phyloP scores from a whole-genome alignment of 2,888 invertebrate genomes.

The Rhorus exstirpatorius region DNA sequence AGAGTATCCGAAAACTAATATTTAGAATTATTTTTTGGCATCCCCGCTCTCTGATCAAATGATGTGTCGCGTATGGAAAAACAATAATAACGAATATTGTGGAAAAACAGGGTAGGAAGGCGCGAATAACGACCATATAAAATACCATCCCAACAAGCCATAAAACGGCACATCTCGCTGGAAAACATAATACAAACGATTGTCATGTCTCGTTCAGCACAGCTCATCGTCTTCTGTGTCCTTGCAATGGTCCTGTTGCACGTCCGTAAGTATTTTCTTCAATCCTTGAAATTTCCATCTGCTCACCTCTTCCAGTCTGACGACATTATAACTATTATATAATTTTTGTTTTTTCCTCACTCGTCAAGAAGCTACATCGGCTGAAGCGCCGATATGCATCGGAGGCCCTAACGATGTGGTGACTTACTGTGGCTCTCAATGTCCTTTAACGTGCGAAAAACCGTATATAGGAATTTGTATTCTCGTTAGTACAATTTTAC shows the following conservation, averaged over 20 bases:
- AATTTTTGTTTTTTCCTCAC: not conserved
- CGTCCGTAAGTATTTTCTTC: slow-evolving; percentile 4
- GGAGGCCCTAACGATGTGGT: slow-evolving; percentile 14
- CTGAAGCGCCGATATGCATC: slow-evolving; percentile 2
- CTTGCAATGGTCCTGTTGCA: not conserved
- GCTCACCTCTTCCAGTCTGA: too few relatives aligned
- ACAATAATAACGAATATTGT: not conserved
- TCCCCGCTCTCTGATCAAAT: too few relatives aligned
- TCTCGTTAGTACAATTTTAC: slow-evolving; percentile 15
- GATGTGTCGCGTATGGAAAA: too few relatives aligned
- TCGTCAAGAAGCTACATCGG: not conserved
- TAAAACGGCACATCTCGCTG: not conserved
- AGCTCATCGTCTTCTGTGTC: not conserved
- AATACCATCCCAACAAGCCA: not conserved
- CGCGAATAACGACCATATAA: not conserved
- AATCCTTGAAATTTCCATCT: not conserved
- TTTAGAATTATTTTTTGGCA: too few relatives aligned
- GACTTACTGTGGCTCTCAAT: slow-evolving; percentile 17
- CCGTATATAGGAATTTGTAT: slow-evolving; percentile 4
- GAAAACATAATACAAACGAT: slow-evolving; percentile 4
- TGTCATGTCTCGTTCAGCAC: slow-evolving; percentile 27
- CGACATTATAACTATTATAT: too few relatives aligned
- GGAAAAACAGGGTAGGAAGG: not conserved
- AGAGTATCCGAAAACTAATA: not conserved
- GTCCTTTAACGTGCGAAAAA: not conserved